A percentile compares a stretch with the other conserved stretches of the same genome.
phyloP scores from a whole-genome alignment of 2,797 vertebrate species.

The Danio aesculapii region DNA sequence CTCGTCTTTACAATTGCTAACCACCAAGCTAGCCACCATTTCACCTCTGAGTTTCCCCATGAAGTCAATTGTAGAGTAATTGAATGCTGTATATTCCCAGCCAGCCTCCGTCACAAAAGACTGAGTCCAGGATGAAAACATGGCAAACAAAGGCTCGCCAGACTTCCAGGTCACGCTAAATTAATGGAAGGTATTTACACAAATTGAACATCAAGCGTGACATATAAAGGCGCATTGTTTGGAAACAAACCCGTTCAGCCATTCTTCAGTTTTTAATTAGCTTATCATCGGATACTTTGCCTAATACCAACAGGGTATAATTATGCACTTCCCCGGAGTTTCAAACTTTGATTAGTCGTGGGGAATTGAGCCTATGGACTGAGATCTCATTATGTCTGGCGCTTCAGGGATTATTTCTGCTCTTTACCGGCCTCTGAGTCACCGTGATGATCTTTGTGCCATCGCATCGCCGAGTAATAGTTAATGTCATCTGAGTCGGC shows the following conservation, averaged over 20 bases:
- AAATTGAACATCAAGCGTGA: constrained; percentile 55
- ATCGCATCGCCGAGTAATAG: constrained; percentile 12
- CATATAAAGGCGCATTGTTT: constrained; percentile 50
- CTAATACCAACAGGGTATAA: constrained; percentile 56
- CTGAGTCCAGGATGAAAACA: constrained; percentile 33
- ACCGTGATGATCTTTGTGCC: background rate
- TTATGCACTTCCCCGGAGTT: constrained; percentile 51
- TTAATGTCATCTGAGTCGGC: constrained; percentile 2
- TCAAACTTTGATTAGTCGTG: constrained; percentile 50
- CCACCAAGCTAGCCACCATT: background rate
- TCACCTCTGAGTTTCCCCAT: background rate
- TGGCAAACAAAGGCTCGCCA: constrained; percentile 23
- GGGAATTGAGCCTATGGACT: constrained; percentile 30
- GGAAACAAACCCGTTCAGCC: constrained; percentile 41
- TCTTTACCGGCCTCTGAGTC: constrained; percentile 28
- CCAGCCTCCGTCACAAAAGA: constrained; percentile 7
- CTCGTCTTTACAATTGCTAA: background rate
- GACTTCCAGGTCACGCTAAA: constrained; percentile 35
- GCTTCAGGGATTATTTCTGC: constrained; percentile 38
- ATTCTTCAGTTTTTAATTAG: constrained; percentile 58
- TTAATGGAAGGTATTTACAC: constrained; percentile 52
- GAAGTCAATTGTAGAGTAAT: too few relatives aligned
- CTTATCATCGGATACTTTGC: constrained; percentile 54
- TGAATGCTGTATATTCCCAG: too few relatives aligned
- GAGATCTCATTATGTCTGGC: constrained; percentile 37